Percentiles rank a stretch among this genome's conserved stretches.
Conservation (phyloP, 2,797 vertebrate genomes). For the Hydrophis major region DNA sequence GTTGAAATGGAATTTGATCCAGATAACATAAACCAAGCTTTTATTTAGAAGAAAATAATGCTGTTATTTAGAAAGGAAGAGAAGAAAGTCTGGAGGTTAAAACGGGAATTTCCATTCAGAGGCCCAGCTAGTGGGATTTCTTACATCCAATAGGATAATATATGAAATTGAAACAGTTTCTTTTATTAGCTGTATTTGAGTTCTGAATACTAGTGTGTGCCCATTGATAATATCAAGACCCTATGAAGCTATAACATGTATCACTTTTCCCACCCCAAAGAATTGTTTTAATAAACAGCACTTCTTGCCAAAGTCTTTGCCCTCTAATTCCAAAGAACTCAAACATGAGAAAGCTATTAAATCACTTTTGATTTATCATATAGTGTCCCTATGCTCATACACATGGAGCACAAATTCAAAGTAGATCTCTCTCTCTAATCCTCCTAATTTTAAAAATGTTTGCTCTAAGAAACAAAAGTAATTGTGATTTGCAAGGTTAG, state of each 20-base stretch:
- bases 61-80: neutral
- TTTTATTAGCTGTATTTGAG: neutral
- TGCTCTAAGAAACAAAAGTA: slow-evolving; percentile 43
- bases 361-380: slow-evolving; percentile 18
- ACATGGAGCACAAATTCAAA: neutral
- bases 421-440: slow-evolving; percentile 17
- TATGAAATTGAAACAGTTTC: neutral
- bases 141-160: neutral
- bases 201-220: neutral
- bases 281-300: neutral
- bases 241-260: neutral
- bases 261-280: neutral
- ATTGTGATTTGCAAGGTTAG: slow-evolving; percentile 52
- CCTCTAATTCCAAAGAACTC: neutral
- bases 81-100: neutral
- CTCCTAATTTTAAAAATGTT: slow-evolving; percentile 42
- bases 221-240: neutral
- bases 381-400: neutral
- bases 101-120: neutral
- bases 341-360: neutral
- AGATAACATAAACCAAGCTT: neutral
- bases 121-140: neutral
- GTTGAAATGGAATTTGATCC: neutral
- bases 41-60: neutral
- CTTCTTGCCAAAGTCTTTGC: neutral